Evolutionary conservation across 2,113 vertebrate species (phyloP), one percentile per base, ranked within the genome.

Genomic region (Proteles cristata): DNA sequence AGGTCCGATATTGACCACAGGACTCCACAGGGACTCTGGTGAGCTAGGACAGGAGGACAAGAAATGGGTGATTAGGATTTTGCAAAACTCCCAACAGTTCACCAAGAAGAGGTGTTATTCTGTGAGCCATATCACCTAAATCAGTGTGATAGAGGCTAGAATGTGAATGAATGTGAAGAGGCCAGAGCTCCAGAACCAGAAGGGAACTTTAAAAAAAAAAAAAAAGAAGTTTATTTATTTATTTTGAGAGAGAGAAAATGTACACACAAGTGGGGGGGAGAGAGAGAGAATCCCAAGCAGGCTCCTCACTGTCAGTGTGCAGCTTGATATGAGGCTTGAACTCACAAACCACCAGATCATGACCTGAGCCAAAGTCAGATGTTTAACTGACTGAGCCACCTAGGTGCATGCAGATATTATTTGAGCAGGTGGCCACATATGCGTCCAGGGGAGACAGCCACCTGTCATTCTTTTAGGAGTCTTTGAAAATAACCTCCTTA

Each of bases 11-110:
- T 98, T 99, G 99, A 92, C 99, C 98, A 28, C 99, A 99, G 0
- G 99, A 99, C 98, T 99, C 99, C 98, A 99, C 99, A 0, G 99
- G 99, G 61, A 99, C 99, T 96, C 99, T 99, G 21, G 99, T 99
- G 86, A 99, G 98, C 99, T 99, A 98, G 97, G 76, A 97, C 61
- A 86, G 81, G 84, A 96, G 94, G 95, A 53, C 33, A 91, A 91
- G 68, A 65, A 96, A 97, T 96, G 96, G 50, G 81, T 4, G 84
- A 98, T 98, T 97, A 98, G 19, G 55, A 19, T 33, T 89, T 63
- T 76, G 68, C 6, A 28, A 68, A 87, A 31, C 2, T 33, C 58
- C 65, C 45, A 15, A 61, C 11, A 65, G n/a, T 1, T n/a, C 11
- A 63, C 39, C 53, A 69, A 53, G 61, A 65, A 53, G 16, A 48